A percentile compares a stretch with the other conserved stretches of the same genome.
Evolutionary conservation across 2,113 vertebrate genomes (phyloP).

Genomic region (Capreolus pygargus): DNA sequence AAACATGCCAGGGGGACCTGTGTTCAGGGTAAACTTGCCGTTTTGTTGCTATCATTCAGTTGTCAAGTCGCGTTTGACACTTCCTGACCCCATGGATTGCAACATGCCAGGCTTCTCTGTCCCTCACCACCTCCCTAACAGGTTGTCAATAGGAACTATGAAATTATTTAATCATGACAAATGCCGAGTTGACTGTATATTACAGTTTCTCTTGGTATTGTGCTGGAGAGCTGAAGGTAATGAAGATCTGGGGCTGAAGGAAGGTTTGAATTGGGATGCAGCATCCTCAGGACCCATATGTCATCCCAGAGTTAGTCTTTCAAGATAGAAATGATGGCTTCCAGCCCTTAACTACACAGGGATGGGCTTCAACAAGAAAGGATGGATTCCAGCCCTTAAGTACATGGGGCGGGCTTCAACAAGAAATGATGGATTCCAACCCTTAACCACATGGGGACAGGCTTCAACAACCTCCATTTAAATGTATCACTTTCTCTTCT

Average conservation of each 20-base stretch:
- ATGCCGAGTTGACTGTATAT: background rate
- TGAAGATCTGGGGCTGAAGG: background rate
- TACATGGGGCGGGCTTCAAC: background rate
- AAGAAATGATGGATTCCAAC: background rate
- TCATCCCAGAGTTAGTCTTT: background rate
- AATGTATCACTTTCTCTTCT: background rate
- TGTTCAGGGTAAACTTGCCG: background rate
- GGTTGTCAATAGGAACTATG: background rate
- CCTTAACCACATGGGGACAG: background rate
- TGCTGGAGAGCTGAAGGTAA: background rate
- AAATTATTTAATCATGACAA: background rate
- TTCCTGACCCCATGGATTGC: background rate
- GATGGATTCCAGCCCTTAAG: background rate
- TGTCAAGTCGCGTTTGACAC: background rate
- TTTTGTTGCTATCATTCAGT: background rate
- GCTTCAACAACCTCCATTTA: background rate
- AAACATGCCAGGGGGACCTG: accelerated
- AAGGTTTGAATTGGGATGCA: background rate
- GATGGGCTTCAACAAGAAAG: background rate
- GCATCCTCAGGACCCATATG: background rate
- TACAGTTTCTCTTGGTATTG: background rate
- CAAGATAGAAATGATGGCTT: background rate
- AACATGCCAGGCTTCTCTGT: background rate
- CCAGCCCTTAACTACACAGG: background rate
- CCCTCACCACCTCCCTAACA: background rate